These are phyloP conservation scores for Drosophila flavopinicola DNA, from an alignment of 2,888 invertebrate species.

Conservation along the genomic window DNA sequence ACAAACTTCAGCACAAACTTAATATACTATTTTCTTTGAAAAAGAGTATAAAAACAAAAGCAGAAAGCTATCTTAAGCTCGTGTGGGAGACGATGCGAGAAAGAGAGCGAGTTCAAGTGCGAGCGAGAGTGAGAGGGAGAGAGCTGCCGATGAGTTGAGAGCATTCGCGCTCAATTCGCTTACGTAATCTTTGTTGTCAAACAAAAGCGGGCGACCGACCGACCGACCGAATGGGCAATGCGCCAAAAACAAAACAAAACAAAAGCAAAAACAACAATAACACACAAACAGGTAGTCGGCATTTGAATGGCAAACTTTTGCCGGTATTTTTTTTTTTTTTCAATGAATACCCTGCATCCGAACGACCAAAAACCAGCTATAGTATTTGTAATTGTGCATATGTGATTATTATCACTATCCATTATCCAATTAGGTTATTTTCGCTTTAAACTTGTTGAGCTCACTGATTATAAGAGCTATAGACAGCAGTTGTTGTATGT, in stretches of 20 bases:
- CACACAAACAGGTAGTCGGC: constrained; percentile 43
- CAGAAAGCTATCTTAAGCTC: constrained; percentile 1
- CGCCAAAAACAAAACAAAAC: constrained; percentile 53
- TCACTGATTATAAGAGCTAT: too few relatives aligned
- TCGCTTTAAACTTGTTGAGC: too few relatives aligned
- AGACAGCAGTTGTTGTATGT: too few relatives aligned
- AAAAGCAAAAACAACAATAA: neutral
- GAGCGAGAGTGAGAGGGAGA: neutral
- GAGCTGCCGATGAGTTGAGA: constrained; percentile 8
- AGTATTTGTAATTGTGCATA: neutral
- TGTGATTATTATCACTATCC: too few relatives aligned
- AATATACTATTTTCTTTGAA: too few relatives aligned
- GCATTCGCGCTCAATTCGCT: constrained; percentile 33
- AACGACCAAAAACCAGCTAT: neutral
- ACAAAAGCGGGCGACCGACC: constrained; percentile 52
- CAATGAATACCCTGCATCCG: constrained; percentile 6
- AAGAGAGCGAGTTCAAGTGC: too few relatives aligned
- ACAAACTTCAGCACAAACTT: too few relatives aligned
- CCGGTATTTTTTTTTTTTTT: constrained; percentile 5
- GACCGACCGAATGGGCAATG: constrained; percentile 30
- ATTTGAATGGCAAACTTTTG: neutral
- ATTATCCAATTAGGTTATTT: too few relatives aligned
- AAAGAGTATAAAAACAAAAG: too few relatives aligned
- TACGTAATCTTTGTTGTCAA: constrained; percentile 76
- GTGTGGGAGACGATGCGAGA: neutral